phyloP scores from a whole-genome alignment of 2,797 vertebrate genomes.

The Artibeus lituratus region DNA sequence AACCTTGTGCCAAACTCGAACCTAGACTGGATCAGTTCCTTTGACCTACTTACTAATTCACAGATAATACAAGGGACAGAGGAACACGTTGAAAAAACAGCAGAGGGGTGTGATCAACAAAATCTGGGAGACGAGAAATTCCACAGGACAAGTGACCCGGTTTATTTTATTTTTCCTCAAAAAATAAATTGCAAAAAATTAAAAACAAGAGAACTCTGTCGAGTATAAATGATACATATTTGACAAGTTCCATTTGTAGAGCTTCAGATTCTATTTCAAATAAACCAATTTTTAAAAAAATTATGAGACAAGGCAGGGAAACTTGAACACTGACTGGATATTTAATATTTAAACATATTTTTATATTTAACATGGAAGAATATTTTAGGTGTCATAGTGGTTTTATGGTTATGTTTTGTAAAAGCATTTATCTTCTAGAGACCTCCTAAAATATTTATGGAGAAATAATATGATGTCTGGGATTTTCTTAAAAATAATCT shows the following conservation, averaged over 20 bases:
- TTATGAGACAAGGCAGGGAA: background rate
- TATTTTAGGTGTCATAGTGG: background rate
- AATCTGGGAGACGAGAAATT: background rate
- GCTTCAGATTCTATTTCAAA: background rate
- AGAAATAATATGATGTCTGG: background rate
- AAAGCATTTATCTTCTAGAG: background rate
- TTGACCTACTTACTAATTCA: background rate
- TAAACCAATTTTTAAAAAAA: background rate
- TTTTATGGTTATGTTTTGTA: background rate
- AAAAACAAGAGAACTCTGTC: background rate
- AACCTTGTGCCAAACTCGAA: background rate
- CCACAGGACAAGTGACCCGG: background rate
- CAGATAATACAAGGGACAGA: background rate
- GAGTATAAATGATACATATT: background rate
- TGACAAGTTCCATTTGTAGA: background rate
- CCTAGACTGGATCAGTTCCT: background rate
- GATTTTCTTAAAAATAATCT: background rate
- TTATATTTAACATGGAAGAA: background rate
- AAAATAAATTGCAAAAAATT: background rate
- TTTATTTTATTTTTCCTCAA: background rate
- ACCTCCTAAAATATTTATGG: constrained; percentile 1
- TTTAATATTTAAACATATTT: constrained; percentile 20
- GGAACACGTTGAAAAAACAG: background rate
- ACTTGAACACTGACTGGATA: background rate
- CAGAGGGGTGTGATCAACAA: background rate